Evolutionary conservation across 2,113 vertebrate species (phyloP).

Genomic region (Pomatostomus ruficeps): DNA sequence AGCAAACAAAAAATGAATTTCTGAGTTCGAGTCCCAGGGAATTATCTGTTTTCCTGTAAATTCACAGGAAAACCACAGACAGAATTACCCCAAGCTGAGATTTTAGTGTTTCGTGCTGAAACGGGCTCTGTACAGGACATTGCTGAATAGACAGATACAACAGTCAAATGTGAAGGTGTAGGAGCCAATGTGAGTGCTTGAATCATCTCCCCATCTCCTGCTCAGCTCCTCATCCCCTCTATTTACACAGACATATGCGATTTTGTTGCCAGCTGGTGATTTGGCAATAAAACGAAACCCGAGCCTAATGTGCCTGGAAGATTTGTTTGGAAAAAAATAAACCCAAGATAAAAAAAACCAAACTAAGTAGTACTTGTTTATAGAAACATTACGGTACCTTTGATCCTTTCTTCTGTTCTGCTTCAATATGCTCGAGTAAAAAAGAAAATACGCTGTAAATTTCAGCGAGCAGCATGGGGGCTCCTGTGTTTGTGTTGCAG

Average conservation of each 20-base stretch:
- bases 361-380: conserved; percentile 70
- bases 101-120: conserved; percentile 3
- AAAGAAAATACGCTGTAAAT: conserved; percentile 66
- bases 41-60: conserved; percentile 65
- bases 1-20: conserved; percentile 42
- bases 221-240: conserved; percentile 54
- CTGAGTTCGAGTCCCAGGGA: conserved; percentile 17
- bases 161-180: conserved; percentile 45
- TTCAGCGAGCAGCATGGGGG: conserved; percentile 63
- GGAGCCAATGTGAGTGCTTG: background rate
- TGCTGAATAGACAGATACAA: conserved; percentile 50
- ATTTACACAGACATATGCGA: conserved; percentile 51
- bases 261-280: conserved; percentile 56
- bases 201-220: conserved; percentile 38
- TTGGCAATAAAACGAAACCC: conserved; percentile 61
- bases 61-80: conserved; percentile 56
- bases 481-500: conserved; percentile 63
- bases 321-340: conserved; percentile 55
- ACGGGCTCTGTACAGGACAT: conserved; percentile 38
- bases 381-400: conserved; percentile 69
- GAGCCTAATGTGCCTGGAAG: conserved; percentile 44
- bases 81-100: background rate
- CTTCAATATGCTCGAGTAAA: conserved; percentile 62
- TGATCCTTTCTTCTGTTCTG: conserved; percentile 68
- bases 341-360: conserved; percentile 55